Conservation (phyloP, 1,140 invertebrate genomes). For the Plodia interpunctella region DNA sequence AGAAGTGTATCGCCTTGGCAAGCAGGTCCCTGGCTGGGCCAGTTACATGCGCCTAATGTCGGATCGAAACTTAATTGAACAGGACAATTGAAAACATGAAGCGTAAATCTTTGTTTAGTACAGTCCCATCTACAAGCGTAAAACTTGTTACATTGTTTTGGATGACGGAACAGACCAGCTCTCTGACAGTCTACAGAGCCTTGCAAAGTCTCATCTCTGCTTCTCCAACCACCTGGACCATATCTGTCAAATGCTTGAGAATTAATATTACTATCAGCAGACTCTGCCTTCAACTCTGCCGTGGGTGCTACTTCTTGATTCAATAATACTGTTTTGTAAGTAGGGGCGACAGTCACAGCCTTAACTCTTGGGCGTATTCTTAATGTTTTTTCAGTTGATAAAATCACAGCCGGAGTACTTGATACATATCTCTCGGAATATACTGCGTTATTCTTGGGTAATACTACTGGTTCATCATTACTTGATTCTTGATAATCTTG, state of each 20-base stretch:
- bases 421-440: conserved; percentile 44
- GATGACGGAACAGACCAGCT: conserved; percentile 89
- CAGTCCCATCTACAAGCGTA: conserved; percentile 91
- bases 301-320: conserved; percentile 45
- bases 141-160: conserved; percentile 90
- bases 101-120: conserved; percentile 86
- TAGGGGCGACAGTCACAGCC: conserved; percentile 64
- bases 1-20: conserved; percentile 85
- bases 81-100: conserved; percentile 89
- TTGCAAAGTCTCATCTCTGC: conserved; percentile 78
- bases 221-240: conserved; percentile 75
- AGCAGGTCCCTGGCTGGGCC: conserved; percentile 88
- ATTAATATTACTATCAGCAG: conserved; percentile 34
- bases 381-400: conserved; percentile 45
- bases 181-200: conserved; percentile 84
- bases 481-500: conserved; percentile 61
- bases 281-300: conserved; percentile 23
- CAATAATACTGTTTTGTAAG: conserved; percentile 65
- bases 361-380: conserved; percentile 60
- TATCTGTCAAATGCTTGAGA: conserved; percentile 75
- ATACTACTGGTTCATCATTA: conserved; percentile 41
- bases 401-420: conserved; percentile 41
- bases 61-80: conserved; percentile 88
- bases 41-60: conserved; percentile 87
- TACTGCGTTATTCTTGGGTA: conserved; percentile 33